Evolutionary conservation across 1,140 invertebrate genomes (phyloP), one percentile per base, ranked within the genome.

Genomic region (Drosophila ficusphila): DNA sequence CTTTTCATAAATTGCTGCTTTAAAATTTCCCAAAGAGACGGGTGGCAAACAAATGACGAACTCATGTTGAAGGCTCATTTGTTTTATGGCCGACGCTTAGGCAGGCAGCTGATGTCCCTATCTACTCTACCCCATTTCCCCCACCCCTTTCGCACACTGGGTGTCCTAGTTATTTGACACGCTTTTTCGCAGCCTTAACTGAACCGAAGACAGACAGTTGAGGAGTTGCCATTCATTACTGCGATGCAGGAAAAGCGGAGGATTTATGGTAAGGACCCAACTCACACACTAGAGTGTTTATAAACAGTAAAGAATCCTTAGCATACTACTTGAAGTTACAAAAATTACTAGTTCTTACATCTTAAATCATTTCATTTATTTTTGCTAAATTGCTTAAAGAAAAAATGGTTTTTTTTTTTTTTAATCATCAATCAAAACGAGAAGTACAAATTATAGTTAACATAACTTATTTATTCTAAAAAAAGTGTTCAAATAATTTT

Each of bases 41-140:
- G 39, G 12, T 36, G 60, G 48, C 62, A 60, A 79, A 56, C 76
- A 88, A 81, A 81, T 85, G 82, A 85, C 72, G 75, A 81, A 81
- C 82, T 77, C 81, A 77, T 85, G 82, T 70, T 69, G 81, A 81
- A 70, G 74, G 73, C 76, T 88, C 81, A 86, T 85, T 85, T 85
- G 82, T 85, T 85, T 85, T 86, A 86, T 74, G 82, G 47, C 68
- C 54, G 76, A 49, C 71, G 81, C 76, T 76, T 86, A 73, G 76
- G 68, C 65, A 79, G 52, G 61, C 82, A 86, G 79, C 79, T 81
- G 81, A 44, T 60, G 34, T 56, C 46, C 34, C 12, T 31, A 18
- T 64, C 25, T 16, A 9, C 39, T 21, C 23, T 16, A 9, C 27
- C 14, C 38, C 38, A 0, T 31, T 16, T 8, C 27, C 14, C 38